Conservation (phyloP, 2,797 vertebrate genomes). For the Tokudaia tokunoshimensis region DNA sequence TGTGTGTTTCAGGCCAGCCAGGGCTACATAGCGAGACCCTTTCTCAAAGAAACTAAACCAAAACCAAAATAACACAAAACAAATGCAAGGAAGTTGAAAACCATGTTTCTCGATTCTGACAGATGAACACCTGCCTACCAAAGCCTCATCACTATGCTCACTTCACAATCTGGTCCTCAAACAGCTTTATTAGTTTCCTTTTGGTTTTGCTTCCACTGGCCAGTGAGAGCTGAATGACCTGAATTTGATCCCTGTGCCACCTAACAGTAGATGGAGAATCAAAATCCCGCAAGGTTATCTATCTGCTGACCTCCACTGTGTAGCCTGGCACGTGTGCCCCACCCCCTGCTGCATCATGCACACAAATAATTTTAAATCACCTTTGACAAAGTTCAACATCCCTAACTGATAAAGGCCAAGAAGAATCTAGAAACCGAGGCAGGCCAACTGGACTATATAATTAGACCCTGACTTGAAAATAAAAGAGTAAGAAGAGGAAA, state of each 20-base stretch:
- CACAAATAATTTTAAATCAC: background rate
- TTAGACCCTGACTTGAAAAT: background rate
- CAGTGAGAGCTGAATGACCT: background rate
- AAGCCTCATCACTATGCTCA: background rate
- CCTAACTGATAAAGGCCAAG: background rate
- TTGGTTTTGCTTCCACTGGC: background rate
- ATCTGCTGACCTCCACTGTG: background rate
- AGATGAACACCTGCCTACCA: background rate
- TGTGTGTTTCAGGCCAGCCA: background rate
- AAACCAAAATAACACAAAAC: background rate
- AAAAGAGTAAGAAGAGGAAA: background rate
- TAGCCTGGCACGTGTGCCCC: background rate
- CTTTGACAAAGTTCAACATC: background rate
- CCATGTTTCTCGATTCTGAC: background rate
- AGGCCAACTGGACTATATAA: background rate
- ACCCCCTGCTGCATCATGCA: background rate
- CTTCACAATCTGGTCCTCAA: slow-evolving; percentile 34
- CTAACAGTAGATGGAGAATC: background rate
- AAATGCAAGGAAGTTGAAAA: background rate
- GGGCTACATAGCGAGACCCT: background rate
- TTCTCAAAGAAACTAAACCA: background rate
- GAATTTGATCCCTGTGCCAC: background rate
- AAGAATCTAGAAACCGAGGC: background rate
- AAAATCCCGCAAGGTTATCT: background rate
- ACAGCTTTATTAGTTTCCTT: background rate